Conservation (phyloP, 2,797 vertebrate genomes). For the Falco rusticolus region DNA sequence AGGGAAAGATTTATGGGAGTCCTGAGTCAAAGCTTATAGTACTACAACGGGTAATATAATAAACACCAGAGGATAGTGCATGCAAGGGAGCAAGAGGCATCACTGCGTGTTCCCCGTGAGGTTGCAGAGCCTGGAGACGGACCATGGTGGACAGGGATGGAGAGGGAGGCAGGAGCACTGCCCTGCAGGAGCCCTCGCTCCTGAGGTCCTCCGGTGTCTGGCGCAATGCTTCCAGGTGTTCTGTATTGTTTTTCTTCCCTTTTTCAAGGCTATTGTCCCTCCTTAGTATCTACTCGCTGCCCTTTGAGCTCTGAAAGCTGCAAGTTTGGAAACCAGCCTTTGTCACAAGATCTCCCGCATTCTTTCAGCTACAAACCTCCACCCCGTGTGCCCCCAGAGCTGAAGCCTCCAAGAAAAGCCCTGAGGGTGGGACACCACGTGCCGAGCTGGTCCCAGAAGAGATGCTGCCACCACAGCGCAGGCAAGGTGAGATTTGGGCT, state of each 20-base stretch:
- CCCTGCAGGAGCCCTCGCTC: neutral
- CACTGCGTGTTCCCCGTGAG: neutral
- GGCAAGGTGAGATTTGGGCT: neutral
- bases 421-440: rapidly evolving
- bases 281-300: neutral
- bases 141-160: rapidly evolving
- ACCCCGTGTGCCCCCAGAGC: rapidly evolving
- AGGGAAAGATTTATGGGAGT: neutral
- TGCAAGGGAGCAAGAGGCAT: neutral
- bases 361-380: neutral
- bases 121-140: neutral
- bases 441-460: neutral
- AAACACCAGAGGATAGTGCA: neutral
- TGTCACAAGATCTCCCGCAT: neutral
- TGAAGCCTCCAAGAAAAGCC: neutral
- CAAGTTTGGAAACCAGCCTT: neutral
- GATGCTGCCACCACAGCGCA: neutral
- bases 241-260: neutral
- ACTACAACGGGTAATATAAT: neutral
- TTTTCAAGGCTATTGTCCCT: neutral
- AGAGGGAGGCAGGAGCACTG: neutral
- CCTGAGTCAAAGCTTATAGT: neutral
- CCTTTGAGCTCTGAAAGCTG: neutral
- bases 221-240: neutral
- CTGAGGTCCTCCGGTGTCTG: neutral